These are phyloP conservation scores for Ciona savignyi DNA, from an alignment of 23 tunicate species.

Conservation along the genomic window DNA sequence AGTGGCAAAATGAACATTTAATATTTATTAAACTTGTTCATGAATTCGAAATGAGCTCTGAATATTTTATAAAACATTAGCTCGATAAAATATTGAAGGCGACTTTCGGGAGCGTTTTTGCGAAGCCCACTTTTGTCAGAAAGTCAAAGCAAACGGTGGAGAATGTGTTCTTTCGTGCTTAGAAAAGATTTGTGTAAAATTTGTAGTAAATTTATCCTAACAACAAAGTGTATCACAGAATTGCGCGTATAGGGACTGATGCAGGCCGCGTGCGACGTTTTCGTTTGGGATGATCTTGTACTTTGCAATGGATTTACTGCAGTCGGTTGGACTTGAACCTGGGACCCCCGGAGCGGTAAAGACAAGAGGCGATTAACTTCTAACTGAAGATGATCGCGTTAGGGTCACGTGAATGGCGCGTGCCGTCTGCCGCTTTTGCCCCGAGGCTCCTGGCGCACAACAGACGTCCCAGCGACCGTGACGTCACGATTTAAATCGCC, in stretches of 20 bases:
- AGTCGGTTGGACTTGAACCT: background rate
- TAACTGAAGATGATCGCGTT: background rate
- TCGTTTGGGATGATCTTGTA: no score
- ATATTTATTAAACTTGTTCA: conserved; percentile 49
- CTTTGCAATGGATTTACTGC: background rate
- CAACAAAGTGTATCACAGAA: no score
- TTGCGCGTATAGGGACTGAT: no score
- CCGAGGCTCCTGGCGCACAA: conserved; percentile 12
- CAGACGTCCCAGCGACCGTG: conserved; percentile 20
- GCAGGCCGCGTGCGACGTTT: no score
- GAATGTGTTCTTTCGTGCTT: background rate
- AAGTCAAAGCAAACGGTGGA: background rate
- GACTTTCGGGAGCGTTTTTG: background rate
- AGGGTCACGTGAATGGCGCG: conserved; percentile 57
- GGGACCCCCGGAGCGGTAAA: background rate
- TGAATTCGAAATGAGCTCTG: conserved; percentile 41
- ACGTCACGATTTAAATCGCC: conserved; percentile 6
- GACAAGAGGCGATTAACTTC: background rate
- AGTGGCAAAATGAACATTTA: conserved; percentile 24
- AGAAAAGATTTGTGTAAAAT: no score
- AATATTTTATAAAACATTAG: conserved; percentile 58
- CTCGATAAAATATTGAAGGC: conserved; percentile 52
- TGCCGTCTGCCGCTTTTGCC: conserved; percentile 57
- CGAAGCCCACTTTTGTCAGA: background rate
- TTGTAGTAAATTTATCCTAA: no score